Evolutionary conservation across 1,140 invertebrate species (phyloP).

Genomic region (Matsumurasca onukii): DNA sequence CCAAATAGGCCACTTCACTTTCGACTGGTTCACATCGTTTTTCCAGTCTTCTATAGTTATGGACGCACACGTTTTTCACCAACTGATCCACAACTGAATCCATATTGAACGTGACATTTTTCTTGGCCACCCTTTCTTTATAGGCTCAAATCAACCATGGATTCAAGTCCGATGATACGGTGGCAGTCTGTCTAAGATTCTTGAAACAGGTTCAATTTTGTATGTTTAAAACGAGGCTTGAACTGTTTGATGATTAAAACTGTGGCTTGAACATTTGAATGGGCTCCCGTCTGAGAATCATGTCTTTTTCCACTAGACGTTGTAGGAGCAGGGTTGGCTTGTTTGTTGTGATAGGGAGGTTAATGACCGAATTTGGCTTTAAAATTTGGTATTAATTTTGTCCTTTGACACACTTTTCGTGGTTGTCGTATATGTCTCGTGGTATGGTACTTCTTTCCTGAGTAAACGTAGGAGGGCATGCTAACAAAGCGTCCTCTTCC

Average conservation of each 20-base stretch:
- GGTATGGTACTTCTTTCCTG: conserved; percentile 20
- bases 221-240: too few relatives aligned
- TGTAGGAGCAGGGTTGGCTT: conserved; percentile 40
- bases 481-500: conserved; percentile 25
- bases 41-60: conserved; percentile 9
- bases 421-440: conserved; percentile 34
- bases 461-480: conserved; percentile 17
- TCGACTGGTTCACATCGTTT: conserved; percentile 17
- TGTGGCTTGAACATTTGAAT: conserved; percentile 28
- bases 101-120: conserved; percentile 21
- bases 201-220: too few relatives aligned
- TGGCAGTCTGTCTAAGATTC: conserved; percentile 8
- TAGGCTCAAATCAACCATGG: conserved; percentile 7
- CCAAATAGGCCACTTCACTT: neutral
- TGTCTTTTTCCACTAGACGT: conserved; percentile 40
- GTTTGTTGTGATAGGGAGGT: conserved; percentile 46
- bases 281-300: conserved; percentile 33
- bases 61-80: neutral
- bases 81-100: neutral
- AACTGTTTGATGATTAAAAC: conserved; percentile 2
- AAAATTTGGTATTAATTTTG: conserved; percentile 44
- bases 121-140: conserved; percentile 14
- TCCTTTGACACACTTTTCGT: conserved; percentile 25
- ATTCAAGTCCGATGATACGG: conserved; percentile 25
- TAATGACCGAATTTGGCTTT: conserved; percentile 41